Evolutionary conservation across 2,888 invertebrate species (phyloP).

Genomic region (Drosophila atripex): DNA sequence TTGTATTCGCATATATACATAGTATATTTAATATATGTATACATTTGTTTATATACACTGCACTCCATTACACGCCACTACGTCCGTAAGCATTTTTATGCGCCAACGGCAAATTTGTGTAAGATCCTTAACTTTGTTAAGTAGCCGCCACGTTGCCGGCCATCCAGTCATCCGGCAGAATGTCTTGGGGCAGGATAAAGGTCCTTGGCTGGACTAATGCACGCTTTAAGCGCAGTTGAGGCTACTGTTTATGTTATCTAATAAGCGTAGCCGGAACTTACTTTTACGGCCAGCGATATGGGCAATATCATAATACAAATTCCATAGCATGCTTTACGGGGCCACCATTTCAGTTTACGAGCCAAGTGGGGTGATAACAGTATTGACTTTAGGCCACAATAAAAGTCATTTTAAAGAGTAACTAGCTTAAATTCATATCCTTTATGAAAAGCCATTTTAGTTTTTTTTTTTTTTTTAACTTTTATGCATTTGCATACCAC

Average conservation of each 20-base stretch:
- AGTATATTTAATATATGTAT: neutral
- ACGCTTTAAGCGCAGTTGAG: conserved; percentile 37
- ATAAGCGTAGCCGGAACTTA: conserved; percentile 53
- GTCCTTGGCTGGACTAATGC: conserved; percentile 31
- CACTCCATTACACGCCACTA: conserved; percentile 44
- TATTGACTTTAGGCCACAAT: neutral
- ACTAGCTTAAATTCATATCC: neutral
- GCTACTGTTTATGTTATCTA: conserved; percentile 62
- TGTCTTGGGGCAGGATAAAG: conserved; percentile 16
- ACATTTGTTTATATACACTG: conserved; percentile 32
- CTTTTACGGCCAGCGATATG: conserved; percentile 49
- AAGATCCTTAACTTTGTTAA: conserved; percentile 60
- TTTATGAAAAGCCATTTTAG: neutral
- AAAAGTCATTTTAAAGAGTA: conserved; percentile 1
- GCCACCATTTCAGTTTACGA: conserved; percentile 21
- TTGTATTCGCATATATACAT: conserved; percentile 38
- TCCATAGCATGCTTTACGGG: conserved; percentile 24
- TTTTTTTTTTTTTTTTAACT: conserved; percentile 10
- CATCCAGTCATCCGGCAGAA: neutral
- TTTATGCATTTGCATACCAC: conserved; percentile 17
- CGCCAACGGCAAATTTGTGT: conserved; percentile 61
- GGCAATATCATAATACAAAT: conserved; percentile 43
- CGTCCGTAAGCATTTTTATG: conserved; percentile 43
- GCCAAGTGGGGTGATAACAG: conserved; percentile 10
- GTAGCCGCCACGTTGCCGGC: conserved; percentile 55